phyloP scores from a whole-genome alignment of 2,797 vertebrate genomes.

The Eulemur rubriventer region DNA sequence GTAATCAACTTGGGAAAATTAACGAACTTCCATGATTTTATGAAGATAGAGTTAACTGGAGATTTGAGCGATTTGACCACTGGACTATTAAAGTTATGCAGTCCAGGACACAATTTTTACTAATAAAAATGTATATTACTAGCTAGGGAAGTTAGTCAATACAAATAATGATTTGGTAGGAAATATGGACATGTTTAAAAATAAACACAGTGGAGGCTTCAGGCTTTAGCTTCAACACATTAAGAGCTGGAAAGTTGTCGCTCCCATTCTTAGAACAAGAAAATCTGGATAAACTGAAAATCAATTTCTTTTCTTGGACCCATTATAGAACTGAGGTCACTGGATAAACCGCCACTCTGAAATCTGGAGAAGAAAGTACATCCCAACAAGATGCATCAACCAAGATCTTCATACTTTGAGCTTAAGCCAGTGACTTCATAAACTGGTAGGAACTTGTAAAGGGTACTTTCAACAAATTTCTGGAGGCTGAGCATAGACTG shows the following conservation, averaged over 20 bases:
- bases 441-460: neutral
- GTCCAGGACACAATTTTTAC: neutral
- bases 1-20: neutral
- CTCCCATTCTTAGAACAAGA: neutral
- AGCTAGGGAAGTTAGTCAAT: neutral
- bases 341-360: neutral
- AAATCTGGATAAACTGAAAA: neutral
- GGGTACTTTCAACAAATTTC: neutral
- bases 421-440: neutral
- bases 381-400: neutral
- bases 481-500: neutral
- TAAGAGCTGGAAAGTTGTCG: neutral
- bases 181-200: neutral
- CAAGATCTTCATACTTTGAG: neutral
- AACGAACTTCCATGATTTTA: neutral
- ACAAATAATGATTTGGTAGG: neutral
- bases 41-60: neutral
- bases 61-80: neutral
- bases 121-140: neutral
- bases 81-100: neutral
- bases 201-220: neutral
- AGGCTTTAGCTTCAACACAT: neutral
- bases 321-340: neutral
- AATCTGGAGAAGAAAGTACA: neutral
- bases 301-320: neutral